Evolutionary conservation across 2,113 vertebrate genomes (phyloP).

Genomic region (Caretta caretta): DNA sequence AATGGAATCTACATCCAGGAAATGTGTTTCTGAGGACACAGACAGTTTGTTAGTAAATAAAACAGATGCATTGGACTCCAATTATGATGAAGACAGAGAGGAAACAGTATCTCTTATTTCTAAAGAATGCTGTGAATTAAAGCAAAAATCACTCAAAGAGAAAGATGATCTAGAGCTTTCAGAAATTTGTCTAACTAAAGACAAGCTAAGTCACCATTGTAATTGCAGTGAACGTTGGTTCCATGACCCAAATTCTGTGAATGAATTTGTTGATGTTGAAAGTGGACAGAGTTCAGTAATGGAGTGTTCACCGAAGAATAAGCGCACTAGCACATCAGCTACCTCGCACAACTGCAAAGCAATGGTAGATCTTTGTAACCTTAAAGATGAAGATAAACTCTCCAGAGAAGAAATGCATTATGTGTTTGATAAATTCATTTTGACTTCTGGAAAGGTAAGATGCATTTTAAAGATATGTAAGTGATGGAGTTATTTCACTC

Average conservation of each 20-base stretch:
- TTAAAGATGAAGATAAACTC: constrained; percentile 74
- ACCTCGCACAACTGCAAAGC: constrained; percentile 82
- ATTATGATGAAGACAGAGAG: constrained; percentile 60
- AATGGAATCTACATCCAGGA: constrained; percentile 71
- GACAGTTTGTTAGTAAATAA: constrained; percentile 61
- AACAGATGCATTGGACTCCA: constrained; percentile 59
- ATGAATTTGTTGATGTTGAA: constrained; percentile 72
- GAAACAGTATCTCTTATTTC: constrained; percentile 64
- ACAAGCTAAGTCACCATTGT: constrained; percentile 57
- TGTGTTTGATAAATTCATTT: constrained; percentile 95
- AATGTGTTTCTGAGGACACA: constrained; percentile 50
- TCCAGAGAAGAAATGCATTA: constrained; percentile 89
- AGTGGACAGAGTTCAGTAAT: constrained; percentile 60
- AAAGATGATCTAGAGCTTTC: constrained; percentile 63
- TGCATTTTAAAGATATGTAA: background rate
- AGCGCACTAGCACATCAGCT: constrained; percentile 78
- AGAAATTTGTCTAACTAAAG: constrained; percentile 62
- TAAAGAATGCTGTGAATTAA: constrained; percentile 73
- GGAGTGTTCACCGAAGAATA: constrained; percentile 54
- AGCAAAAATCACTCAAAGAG: constrained; percentile 69
- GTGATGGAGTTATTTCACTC: background rate
- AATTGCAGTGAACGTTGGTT: constrained; percentile 69
- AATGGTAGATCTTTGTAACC: constrained; percentile 72
- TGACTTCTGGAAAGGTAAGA: constrained; percentile 97
- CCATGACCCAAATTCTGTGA: constrained; percentile 59